Evolutionary conservation across 2,113 vertebrate genomes (phyloP), one percentile per base, ranked within the genome.

Genomic region (Chaetops frenatus): DNA sequence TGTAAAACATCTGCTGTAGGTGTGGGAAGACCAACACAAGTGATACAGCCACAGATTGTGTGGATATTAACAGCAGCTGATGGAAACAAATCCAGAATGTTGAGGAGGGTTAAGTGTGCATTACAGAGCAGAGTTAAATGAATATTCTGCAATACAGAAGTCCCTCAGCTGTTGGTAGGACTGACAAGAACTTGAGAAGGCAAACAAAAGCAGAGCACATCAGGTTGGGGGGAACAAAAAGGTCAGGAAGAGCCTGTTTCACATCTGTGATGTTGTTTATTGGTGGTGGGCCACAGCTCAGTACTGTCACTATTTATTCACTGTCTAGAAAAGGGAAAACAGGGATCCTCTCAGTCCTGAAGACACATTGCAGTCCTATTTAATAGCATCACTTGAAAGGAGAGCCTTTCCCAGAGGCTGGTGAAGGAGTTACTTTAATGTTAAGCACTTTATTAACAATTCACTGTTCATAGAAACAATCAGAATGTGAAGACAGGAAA

Each of bases 391-490:
- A 62, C 54, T 90, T 69, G 62, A 73, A 81, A 88, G 81, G 56
- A 31, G 51, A 64, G 57, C 62, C 71, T 86, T 92, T 88, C 56
- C 54, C 66, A 61, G 44, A 80, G 60, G 47, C 27, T 56, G 73
- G 56, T 91, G 80, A 70, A 96, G 86, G 74, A 91, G 15, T 47
- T 71, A 53, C 3, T 82, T 80, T 33, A 65, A 65, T 65, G 12
- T 81, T 87, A 93, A 96, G 96, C 95, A 91, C 77, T 97, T 95
- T 92, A 91, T 91, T 71, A 50, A 66, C 53, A 91, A 66, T 56
- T 81, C 50, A 56, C 44, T 92, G 51, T 64, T 88, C 27, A 57
- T 12, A 87, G 70, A 64, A 83, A 61, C 40, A 81, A 50, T 58
- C 45, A 35, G 53, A 82, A 48, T 76, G n/a, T 71, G 71, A 94